Evolutionary conservation across 1,140 invertebrate species (phyloP).

Genomic region (Parapsyche elsis): DNA sequence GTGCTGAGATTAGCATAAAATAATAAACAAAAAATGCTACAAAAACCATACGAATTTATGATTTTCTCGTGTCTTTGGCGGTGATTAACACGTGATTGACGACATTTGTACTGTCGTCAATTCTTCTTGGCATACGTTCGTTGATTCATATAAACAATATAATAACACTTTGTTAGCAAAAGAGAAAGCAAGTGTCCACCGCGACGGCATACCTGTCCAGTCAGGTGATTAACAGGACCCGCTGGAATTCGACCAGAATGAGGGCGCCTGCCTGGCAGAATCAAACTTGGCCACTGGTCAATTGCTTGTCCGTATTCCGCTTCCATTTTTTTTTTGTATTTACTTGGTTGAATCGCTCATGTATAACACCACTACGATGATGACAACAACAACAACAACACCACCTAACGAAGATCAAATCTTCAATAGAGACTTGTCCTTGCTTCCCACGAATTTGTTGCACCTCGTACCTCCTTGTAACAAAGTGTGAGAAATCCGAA

Average conservation of each 20-base stretch:
- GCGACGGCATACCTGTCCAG: constrained; percentile 23
- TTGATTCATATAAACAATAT: neutral
- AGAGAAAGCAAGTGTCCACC: constrained; percentile 36
- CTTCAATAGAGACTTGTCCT: too few relatives aligned
- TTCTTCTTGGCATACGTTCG: neutral
- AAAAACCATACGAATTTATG: too few relatives aligned
- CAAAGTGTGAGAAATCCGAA: too few relatives aligned
- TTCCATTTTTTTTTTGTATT: neutral
- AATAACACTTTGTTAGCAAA: constrained; percentile 24
- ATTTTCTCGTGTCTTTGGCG: neutral
- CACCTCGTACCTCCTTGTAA: too few relatives aligned
- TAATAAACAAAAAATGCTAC: too few relatives aligned
- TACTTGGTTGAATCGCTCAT: neutral
- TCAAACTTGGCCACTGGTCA: constrained; percentile 38
- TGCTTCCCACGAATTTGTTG: too few relatives aligned
- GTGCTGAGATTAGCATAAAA: too few relatives aligned
- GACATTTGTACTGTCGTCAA: neutral
- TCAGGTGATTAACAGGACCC: constrained; percentile 43
- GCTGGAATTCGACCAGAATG: constrained; percentile 39
- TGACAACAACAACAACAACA: too few relatives aligned
- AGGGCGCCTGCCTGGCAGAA: neutral
- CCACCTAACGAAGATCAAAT: too few relatives aligned
- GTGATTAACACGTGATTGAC: neutral
- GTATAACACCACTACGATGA: too few relatives aligned
- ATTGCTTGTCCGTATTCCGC: constrained; percentile 13